Conservation (phyloP, 2,797 vertebrate species). For the Amphiprion clarkii region DNA sequence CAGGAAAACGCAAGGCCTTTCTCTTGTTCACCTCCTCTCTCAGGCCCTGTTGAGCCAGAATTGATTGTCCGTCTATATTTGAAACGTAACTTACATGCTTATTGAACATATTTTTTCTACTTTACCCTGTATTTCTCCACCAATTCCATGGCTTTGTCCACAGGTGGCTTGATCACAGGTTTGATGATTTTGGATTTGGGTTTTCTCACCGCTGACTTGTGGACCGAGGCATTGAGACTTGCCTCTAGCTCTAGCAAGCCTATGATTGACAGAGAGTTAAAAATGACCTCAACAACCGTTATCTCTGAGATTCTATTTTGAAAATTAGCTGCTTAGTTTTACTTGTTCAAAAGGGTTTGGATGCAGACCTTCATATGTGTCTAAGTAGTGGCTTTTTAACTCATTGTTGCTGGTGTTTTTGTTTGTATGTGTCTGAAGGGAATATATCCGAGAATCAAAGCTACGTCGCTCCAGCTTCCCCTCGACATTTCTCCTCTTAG, state of each 20-base stretch:
- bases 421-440: constrained; percentile 82
- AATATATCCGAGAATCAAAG: constrained; percentile 82
- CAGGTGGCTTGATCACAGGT: constrained; percentile 77
- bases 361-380: constrained; percentile 89
- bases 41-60: constrained; percentile 79
- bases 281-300: neutral
- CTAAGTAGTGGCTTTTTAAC: constrained; percentile 85
- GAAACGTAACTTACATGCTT: neutral
- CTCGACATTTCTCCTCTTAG: constrained; percentile 83
- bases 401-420: constrained; percentile 67
- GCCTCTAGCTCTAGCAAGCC: constrained; percentile 90
- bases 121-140: constrained; percentile 88
- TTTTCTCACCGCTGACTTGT: constrained; percentile 71
- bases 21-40: constrained; percentile 79
- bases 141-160: constrained; percentile 79
- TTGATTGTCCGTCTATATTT: neutral
- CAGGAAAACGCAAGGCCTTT: constrained; percentile 77
- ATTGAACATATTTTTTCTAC: neutral
- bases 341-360: neutral
- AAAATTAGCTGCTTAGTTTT: neutral
- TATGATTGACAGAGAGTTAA: constrained; percentile 57
- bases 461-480: constrained; percentile 83
- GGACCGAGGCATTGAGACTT: constrained; percentile 80
- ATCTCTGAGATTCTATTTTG: neutral
- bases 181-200: constrained; percentile 74